Conservation (phyloP, 2,113 vertebrate genomes). For the Prunella fulvescens region DNA sequence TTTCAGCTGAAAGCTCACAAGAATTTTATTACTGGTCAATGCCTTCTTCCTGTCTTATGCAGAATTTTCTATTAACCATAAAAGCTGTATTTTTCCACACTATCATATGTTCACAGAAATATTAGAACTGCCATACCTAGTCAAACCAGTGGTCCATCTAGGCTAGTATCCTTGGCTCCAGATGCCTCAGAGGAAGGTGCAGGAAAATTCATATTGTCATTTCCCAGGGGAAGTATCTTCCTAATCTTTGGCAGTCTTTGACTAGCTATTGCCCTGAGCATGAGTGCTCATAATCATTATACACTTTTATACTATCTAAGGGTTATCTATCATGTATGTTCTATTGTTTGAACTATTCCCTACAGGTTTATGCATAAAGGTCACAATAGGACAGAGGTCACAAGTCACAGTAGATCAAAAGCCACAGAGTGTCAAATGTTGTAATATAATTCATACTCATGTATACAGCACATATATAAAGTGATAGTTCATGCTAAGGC, state of each 20-base stretch:
- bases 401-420: slow-evolving; percentile 54
- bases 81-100: not conserved
- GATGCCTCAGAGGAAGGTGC: not conserved
- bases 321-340: not conserved
- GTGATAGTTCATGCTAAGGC: slow-evolving; percentile 44
- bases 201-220: not conserved
- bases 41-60: not conserved
- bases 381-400: slow-evolving; percentile 46
- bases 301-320: not conserved
- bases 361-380: slow-evolving; percentile 23
- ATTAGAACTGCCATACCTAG: slow-evolving; percentile 11
- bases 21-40: slow-evolving; percentile 2
- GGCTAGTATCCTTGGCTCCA: not conserved
- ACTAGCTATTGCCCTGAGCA: not conserved
- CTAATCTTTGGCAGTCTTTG: not conserved
- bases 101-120: not conserved
- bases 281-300: not conserved
- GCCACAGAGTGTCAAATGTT: not conserved
- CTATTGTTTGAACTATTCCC: slow-evolving; percentile 49
- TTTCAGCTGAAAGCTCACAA: not conserved
- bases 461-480: slow-evolving; percentile 29
- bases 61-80: not conserved
- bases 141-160: not conserved
- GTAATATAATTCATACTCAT: slow-evolving; percentile 45
- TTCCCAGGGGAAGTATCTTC: not conserved